Evolutionary conservation across 2,797 vertebrate species (phyloP).

Genomic region (Chelon labrosus): DNA sequence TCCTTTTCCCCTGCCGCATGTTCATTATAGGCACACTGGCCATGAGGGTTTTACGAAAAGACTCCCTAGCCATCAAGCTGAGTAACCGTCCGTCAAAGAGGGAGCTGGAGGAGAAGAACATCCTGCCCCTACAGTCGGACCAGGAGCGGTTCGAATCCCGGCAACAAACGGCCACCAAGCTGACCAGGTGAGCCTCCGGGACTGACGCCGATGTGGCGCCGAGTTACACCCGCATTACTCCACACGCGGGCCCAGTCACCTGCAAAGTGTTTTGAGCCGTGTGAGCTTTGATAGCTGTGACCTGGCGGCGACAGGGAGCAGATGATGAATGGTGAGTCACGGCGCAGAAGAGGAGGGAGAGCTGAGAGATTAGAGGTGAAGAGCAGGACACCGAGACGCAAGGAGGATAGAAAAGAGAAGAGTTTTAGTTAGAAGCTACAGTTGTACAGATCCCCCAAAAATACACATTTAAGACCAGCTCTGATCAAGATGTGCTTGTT

Average conservation of each 20-base stretch:
- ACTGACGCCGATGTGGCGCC: neutral
- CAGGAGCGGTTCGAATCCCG: slow-evolving; percentile 92
- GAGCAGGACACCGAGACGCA: neutral
- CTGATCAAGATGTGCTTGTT: neutral
- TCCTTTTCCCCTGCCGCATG: neutral
- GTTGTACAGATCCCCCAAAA: neutral
- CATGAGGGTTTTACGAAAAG: slow-evolving; percentile 94
- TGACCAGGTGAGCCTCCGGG: slow-evolving; percentile 88
- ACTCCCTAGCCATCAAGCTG: slow-evolving; percentile 98
- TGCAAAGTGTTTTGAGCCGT: slow-evolving; percentile 1
- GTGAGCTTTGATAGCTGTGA: slow-evolving; percentile 29
- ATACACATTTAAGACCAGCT: neutral
- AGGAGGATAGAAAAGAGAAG: neutral
- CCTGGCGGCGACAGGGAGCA: slow-evolving; percentile 22
- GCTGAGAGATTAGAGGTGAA: slow-evolving; percentile 27
- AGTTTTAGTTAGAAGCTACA: too few species aligned
- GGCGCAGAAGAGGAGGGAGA: neutral
- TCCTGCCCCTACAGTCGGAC: slow-evolving; percentile 94
- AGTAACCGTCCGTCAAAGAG: slow-evolving; percentile 97
- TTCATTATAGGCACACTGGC: slow-evolving; percentile 89
- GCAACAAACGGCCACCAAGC: slow-evolving; percentile 96
- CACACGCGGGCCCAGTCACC: neutral
- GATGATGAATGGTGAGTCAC: slow-evolving; percentile 33
- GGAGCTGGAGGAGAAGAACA: slow-evolving; percentile 98
- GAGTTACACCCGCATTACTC: neutral